phyloP scores from a whole-genome alignment of 2,888 invertebrate genomes.

The Nemurella pictetii region DNA sequence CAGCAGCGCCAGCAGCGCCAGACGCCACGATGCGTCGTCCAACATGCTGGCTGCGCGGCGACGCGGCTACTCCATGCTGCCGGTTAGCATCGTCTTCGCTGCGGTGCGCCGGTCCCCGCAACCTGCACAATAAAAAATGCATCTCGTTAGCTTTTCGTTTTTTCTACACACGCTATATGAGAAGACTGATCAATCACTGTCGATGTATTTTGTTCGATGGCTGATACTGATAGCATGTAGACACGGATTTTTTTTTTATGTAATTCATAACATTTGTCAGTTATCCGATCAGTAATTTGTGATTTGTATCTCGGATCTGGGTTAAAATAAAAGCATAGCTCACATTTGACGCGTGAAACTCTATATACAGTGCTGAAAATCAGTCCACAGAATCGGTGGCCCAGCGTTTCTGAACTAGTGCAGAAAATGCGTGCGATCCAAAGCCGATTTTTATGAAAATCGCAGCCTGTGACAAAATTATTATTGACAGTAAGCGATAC shows the following conservation, averaged over 20 bases:
- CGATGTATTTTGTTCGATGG: not conserved
- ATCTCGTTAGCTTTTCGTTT: not conserved
- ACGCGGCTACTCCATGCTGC: not conserved
- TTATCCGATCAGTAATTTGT: not conserved
- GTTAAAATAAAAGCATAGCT: not conserved
- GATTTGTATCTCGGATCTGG: not conserved
- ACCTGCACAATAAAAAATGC: not conserved
- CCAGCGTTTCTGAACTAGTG: not conserved
- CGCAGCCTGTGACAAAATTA: not conserved
- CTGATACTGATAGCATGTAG: not conserved
- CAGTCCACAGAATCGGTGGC: too few species aligned
- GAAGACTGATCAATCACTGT: conserved; percentile 1
- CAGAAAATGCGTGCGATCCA: not conserved
- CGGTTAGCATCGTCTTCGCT: not conserved
- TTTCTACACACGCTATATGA: not conserved
- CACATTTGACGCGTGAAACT: not conserved
- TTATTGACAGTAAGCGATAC: not conserved
- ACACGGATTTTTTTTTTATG: conserved; percentile 10
- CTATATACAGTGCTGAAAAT: too few species aligned
- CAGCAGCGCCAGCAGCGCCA: conserved; percentile 12
- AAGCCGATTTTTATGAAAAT: not conserved
- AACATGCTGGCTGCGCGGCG: not conserved
- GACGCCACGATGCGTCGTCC: not conserved
- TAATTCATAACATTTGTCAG: not conserved
- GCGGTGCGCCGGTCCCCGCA: not conserved